A percentile compares a stretch with the other conserved stretches of the same genome.
These are phyloP conservation scores for Lepetodrilus schrolli DNA, from an alignment of 2,888 invertebrate species.

Conservation along the genomic window DNA sequence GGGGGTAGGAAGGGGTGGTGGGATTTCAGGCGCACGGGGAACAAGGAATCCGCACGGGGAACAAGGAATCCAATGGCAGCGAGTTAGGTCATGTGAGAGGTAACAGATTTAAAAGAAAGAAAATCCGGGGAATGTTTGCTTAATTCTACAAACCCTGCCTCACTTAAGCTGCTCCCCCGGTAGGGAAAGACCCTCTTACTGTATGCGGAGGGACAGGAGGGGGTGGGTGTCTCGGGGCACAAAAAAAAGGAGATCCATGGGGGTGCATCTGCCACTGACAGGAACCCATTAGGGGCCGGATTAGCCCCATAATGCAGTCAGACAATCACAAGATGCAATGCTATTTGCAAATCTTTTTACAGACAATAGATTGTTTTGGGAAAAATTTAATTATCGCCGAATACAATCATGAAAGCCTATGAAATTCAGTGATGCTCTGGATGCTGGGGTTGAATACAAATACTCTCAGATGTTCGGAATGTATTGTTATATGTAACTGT, in stretches of 20 bases:
- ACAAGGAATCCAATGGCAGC: too few species aligned
- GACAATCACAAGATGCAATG: not conserved
- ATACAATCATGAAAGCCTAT: not conserved
- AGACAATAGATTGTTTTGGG: slow-evolving; percentile 21
- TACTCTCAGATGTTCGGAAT: too few species aligned
- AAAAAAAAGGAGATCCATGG: not conserved
- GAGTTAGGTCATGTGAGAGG: slow-evolving; percentile 10
- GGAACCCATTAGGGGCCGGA: slow-evolving; percentile 10
- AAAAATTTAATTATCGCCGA: slow-evolving; percentile 19
- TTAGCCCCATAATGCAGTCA: not conserved
- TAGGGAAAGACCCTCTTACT: not conserved
- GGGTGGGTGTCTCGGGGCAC: not conserved
- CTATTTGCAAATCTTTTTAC: slow-evolving; percentile 23
- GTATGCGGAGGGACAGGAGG: not conserved
- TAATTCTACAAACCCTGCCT: not conserved
- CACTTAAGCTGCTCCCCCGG: not conserved
- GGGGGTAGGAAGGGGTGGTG: too few species aligned
- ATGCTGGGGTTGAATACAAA: not conserved
- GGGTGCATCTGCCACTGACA: not conserved
- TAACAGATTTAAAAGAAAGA: slow-evolving; percentile 2
- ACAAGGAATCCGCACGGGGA: too few species aligned
- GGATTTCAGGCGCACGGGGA: too few species aligned
- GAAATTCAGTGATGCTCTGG: not conserved
- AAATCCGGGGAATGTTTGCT: not conserved
- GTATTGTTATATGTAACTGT: too few species aligned